Percentiles rank a stretch among this genome's conserved stretches.
These are phyloP conservation scores for Pteronotus mesoamericanus DNA, from an alignment of 2,797 vertebrate genomes.

Conservation along the genomic window DNA sequence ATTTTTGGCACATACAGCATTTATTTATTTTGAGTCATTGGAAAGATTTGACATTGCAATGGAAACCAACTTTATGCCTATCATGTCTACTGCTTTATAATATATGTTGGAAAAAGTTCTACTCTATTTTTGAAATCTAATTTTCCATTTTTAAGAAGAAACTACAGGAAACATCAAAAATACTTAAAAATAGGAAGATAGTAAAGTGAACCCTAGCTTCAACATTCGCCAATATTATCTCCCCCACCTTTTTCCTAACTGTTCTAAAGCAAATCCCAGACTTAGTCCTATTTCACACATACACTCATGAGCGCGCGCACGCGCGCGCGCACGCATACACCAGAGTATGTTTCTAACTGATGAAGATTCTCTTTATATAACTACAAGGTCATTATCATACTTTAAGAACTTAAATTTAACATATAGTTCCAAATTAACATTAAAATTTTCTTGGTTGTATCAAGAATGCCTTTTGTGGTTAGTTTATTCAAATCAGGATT, in stretches of 20 bases:
- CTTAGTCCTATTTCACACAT: background rate
- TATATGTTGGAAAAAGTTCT: constrained; percentile 24
- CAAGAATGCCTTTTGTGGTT: background rate
- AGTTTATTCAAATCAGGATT: background rate
- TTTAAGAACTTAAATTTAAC: constrained; percentile 31
- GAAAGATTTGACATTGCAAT: constrained; percentile 55
- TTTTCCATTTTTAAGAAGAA: constrained; percentile 48
- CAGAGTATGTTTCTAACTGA: background rate
- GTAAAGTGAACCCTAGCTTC: background rate
- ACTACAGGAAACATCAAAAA: constrained; percentile 20
- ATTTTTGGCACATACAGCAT: constrained; percentile 62
- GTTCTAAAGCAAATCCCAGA: background rate
- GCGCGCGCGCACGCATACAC: background rate
- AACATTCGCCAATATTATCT: background rate
- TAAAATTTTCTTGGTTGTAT: background rate
- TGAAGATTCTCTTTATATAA: background rate
- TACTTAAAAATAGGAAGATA: background rate
- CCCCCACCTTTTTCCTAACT: background rate
- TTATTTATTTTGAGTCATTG: constrained; percentile 58
- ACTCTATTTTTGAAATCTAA: constrained; percentile 13
- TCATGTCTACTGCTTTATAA: background rate
- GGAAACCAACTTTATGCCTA: background rate
- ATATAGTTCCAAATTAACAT: background rate
- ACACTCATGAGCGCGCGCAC: background rate
- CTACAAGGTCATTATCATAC: background rate